phyloP scores from a whole-genome alignment of 2,113 vertebrate species.

The Zosterops lateralis region DNA sequence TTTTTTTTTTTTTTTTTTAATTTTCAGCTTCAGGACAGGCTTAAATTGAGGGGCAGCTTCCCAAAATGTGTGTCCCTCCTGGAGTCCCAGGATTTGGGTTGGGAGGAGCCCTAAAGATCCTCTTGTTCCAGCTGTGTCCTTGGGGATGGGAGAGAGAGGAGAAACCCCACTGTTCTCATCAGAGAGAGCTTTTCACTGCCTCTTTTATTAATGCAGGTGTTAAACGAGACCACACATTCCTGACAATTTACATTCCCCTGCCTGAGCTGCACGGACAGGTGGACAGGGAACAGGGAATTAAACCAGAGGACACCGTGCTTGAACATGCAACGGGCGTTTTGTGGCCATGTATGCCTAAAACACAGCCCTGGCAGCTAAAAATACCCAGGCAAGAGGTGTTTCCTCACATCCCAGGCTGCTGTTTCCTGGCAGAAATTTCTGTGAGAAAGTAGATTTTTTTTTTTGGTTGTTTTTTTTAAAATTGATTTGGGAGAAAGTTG shows the following conservation, averaged over 20 bases:
- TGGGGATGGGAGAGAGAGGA: background rate
- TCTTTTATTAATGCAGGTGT: background rate
- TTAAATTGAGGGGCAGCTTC: background rate
- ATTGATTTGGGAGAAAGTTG: background rate
- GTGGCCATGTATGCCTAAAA: background rate
- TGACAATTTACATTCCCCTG: background rate
- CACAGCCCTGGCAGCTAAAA: background rate
- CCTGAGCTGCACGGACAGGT: background rate
- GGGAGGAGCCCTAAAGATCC: rapidly evolving
- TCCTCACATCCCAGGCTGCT: background rate
- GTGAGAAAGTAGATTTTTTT: background rate
- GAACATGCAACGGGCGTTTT: background rate
- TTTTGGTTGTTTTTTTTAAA: background rate
- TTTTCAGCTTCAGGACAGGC: background rate
- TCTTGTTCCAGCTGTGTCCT: background rate
- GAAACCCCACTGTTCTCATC: background rate
- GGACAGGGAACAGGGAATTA: slow-evolving; percentile 18
- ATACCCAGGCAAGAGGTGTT: background rate
- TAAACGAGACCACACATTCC: background rate
- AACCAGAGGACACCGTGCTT: background rate
- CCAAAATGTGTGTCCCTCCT: background rate
- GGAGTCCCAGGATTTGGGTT: rapidly evolving
- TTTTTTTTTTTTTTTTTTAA: background rate
- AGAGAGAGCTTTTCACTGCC: background rate
- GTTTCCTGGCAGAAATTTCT: background rate